Percentiles rank a stretch among this genome's conserved stretches.
Evolutionary conservation across 2,888 invertebrate species (phyloP).

Genomic region (Spisula subtruncata): DNA sequence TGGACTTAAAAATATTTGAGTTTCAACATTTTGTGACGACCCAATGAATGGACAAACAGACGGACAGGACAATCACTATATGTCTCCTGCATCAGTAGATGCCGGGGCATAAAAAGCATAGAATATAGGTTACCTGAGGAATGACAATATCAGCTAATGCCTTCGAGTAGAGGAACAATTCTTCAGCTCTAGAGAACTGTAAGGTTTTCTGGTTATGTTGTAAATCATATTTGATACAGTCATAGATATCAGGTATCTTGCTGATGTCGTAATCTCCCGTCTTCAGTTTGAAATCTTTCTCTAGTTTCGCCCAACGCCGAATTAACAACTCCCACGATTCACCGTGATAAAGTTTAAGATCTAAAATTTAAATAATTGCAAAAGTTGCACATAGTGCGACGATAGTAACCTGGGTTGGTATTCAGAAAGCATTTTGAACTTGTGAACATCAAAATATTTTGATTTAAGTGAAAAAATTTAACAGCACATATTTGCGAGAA

Average conservation of each 20-base stretch:
- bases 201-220: slow-evolving; percentile 99
- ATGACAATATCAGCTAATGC: slow-evolving; percentile 99
- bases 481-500: no score
- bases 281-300: slow-evolving; percentile 98
- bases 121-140: slow-evolving; percentile 92
- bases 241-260: slow-evolving; percentile 99
- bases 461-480: no score
- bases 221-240: slow-evolving; percentile 98
- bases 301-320: slow-evolving; percentile 98
- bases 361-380: slow-evolving; percentile 88
- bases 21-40: no score
- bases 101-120: no score
- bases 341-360: slow-evolving; percentile 97
- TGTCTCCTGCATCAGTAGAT: no score
- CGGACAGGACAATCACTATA: no score
- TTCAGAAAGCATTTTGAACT: no score
- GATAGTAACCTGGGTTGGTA: no score
- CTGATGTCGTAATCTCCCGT: slow-evolving; percentile 97
- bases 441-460: no score
- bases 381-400: no score
- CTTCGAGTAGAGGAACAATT: slow-evolving; percentile 96
- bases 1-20: no score
- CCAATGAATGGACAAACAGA: no score
- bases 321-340: slow-evolving; percentile 99
- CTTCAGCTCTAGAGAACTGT: slow-evolving; percentile 90